Evolutionary conservation across 2,797 vertebrate species (phyloP).

Genomic region (Loriculus beryllinus): DNA sequence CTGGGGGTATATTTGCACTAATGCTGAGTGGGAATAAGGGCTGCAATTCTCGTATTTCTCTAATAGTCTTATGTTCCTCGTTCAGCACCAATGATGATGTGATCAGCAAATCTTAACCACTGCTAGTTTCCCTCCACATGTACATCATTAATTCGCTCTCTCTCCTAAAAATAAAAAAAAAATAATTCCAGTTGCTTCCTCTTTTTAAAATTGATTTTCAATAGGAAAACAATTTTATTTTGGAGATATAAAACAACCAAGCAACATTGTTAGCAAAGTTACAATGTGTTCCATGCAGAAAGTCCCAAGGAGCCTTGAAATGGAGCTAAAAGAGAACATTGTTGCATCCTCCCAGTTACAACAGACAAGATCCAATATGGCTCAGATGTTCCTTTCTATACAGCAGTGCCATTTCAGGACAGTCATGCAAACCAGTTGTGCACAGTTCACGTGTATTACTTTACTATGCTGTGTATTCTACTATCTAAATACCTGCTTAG

Average conservation of each 20-base stretch:
- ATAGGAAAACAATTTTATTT: not conserved
- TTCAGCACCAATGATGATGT: not conserved
- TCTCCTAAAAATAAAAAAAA: not conserved
- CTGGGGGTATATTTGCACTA: not conserved
- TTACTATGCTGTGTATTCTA: not conserved
- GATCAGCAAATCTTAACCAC: slow-evolving; percentile 7
- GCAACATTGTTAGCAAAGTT: not conserved
- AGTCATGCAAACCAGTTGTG: not conserved
- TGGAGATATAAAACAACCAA: not conserved
- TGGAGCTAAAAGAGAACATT: not conserved
- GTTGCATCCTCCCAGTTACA: not conserved
- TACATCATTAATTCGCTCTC: not conserved
- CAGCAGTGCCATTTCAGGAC: not conserved
- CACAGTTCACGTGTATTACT: not conserved
- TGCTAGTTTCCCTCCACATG: not conserved
- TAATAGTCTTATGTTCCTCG: not conserved
- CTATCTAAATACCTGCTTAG: not conserved
- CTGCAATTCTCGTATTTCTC: not conserved
- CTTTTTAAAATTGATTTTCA: not conserved
- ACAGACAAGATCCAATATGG: not conserved
- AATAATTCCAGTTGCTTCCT: not conserved
- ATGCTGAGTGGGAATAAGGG: not conserved
- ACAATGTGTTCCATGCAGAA: not conserved
- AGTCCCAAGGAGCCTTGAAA: not conserved
- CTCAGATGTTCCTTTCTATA: not conserved